Conservation (phyloP, 2,888 invertebrate genomes). For the Synergus laeviventris region DNA sequence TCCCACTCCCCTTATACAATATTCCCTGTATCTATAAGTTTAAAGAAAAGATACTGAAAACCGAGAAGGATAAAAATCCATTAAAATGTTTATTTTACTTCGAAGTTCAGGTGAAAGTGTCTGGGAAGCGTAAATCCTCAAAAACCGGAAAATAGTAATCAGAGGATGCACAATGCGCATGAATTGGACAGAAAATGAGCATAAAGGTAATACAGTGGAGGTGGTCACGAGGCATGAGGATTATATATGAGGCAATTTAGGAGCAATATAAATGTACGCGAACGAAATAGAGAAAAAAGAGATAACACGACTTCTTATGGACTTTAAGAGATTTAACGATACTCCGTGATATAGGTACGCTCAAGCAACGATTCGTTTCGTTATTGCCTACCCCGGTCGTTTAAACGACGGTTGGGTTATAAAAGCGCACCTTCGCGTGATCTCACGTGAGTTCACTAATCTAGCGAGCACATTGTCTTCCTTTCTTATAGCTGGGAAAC, state of each 20-base stretch:
- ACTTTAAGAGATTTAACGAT: slow-evolving; percentile 40
- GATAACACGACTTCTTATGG: neutral
- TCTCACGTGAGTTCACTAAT: slow-evolving; percentile 27
- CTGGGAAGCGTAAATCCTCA: neutral
- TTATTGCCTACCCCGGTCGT: slow-evolving; percentile 19
- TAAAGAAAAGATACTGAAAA: too few species aligned
- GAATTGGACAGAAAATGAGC: slow-evolving; percentile 3
- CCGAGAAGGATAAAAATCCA: too few species aligned
- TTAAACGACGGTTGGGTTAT: neutral
- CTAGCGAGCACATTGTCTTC: neutral
- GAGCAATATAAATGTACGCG: slow-evolving; percentile 52
- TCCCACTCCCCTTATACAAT: too few species aligned
- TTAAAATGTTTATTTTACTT: neutral
- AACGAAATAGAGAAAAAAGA: slow-evolving; percentile 36
- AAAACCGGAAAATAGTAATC: slow-evolving; percentile 20
- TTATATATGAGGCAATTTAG: slow-evolving; percentile 59
- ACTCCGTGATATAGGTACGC: slow-evolving; percentile 1
- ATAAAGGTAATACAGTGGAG: neutral
- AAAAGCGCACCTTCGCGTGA: neutral
- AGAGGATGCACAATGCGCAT: slow-evolving; percentile 6
- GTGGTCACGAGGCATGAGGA: slow-evolving; percentile 41
- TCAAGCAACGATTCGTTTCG: slow-evolving; percentile 13
- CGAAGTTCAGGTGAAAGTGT: neutral
- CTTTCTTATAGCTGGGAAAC: neutral
- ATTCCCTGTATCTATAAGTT: too few species aligned